Evolutionary conservation across 2,888 invertebrate species (phyloP).

Genomic region (Drosophila koepferae): DNA sequence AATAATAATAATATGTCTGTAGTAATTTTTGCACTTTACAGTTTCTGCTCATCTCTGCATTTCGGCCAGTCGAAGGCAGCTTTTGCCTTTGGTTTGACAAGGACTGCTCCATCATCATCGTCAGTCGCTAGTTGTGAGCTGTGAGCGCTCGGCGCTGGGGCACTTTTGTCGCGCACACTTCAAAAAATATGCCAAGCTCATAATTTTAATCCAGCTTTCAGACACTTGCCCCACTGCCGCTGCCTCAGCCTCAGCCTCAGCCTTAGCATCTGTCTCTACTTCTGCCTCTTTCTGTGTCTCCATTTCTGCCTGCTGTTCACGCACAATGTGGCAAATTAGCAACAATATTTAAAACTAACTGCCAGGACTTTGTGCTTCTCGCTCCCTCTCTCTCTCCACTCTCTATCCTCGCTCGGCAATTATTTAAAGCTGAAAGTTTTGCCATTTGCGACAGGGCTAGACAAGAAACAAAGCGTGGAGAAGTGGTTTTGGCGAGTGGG

Average conservation of each 20-base stretch:
- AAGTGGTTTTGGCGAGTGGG: background rate
- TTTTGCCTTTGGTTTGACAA: conserved; percentile 32
- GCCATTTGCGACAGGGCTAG: conserved; percentile 63
- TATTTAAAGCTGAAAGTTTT: conserved; percentile 75
- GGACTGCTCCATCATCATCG: conserved; percentile 46
- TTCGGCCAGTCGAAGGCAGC: conserved; percentile 43
- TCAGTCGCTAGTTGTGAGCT: conserved; percentile 24
- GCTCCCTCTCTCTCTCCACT: background rate
- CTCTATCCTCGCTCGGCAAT: conserved; percentile 53
- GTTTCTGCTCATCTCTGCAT: conserved; percentile 41
- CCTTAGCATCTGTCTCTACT: background rate
- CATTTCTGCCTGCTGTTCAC: conserved; percentile 51
- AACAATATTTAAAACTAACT: conserved; percentile 78
- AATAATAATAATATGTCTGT: conserved; percentile 16
- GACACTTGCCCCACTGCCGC: conserved; percentile 9
- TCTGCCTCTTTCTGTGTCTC: conserved; percentile 1
- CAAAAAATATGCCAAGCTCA: conserved; percentile 78
- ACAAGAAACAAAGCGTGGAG: conserved; percentile 36
- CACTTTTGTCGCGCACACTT: conserved; percentile 54
- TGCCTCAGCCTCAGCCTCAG: background rate
- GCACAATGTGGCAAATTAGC: conserved; percentile 80
- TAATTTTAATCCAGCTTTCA: conserved; percentile 76
- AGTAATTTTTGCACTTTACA: conserved; percentile 53
- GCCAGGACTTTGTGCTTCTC: conserved; percentile 39
- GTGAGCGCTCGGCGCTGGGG: background rate